Base-by-base conservation (phyloP, 2,888 invertebrate genomes). In the Eulithis testata region DNA sequence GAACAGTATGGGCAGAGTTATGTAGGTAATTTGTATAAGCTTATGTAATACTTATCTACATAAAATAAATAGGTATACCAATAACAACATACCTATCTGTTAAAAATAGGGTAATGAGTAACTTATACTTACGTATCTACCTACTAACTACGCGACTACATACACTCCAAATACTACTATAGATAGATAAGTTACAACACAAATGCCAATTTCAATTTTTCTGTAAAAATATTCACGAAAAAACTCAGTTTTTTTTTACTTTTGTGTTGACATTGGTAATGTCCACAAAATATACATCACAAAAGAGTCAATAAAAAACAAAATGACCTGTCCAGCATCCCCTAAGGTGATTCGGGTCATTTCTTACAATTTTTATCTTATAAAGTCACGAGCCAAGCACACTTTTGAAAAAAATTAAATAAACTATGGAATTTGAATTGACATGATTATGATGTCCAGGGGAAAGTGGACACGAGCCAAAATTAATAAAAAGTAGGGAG, bases 291-390 rank as follows among this genome's bases (percentile, higher is more conserved):
- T 70, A 62, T 72, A 66, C 75, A 75, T 73, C 49, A 73, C 65
- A 74, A 73, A 67, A 60, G 59, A 67, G 60, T 60, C 55, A 52
- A 71, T 72, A 73, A 73, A 70, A 73, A 70, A 70, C 70, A 69
- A 74, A 75, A 73, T 80, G 80, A 76, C 76, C 79, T 59, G 66
- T 54, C 80, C 76, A 74, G 73, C 73, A 70, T 74, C 76, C 73
- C 74, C 71, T 62, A 78, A 81, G 84, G 83, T 82, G 78, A 77
- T 52, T 63, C 73, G 81, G 80, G 70, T 72, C 69, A 70, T 56
- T 47, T 70, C 76, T 74, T 75, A 66, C 66, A 69, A 74, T 80
- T 80, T 83, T 79, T 81, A 68, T 67, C 67, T 71, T 75, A 75
- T 74, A 75, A 71, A 37, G 70, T 66, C 72, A 72, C 84, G 81